These are phyloP conservation scores for Clostera curtula DNA, from an alignment of 2,888 invertebrate species.

Conservation along the genomic window DNA sequence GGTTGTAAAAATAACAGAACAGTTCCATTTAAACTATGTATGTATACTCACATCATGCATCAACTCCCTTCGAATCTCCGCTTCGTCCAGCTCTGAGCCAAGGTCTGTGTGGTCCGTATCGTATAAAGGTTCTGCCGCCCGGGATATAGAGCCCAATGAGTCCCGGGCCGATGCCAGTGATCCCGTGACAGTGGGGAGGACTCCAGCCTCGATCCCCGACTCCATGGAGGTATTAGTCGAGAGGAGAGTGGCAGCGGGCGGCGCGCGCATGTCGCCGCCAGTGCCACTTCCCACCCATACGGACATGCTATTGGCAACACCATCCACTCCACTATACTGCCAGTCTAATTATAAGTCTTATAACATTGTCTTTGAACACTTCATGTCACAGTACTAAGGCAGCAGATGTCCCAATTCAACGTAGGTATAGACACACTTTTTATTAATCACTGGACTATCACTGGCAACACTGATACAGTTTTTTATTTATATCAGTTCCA, in stretches of 20 bases:
- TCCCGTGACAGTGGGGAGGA: constrained; percentile 83
- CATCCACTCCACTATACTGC: constrained; percentile 50
- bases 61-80: constrained; percentile 83
- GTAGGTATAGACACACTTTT: too few species aligned
- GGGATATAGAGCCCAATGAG: constrained; percentile 75
- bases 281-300: constrained; percentile 68
- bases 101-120: constrained; percentile 88
- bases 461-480: too few species aligned
- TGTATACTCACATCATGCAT: constrained; percentile 83
- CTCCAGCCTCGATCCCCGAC: constrained; percentile 80
- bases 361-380: too few species aligned
- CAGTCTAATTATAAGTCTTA: constrained; percentile 15
- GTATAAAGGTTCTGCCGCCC: constrained; percentile 78
- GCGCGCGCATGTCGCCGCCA: constrained; percentile 45
- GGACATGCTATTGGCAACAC: constrained; percentile 60
- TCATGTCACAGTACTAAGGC: too few species aligned
- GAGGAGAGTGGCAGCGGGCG: constrained; percentile 55
- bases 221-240: constrained; percentile 75
- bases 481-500: too few species aligned
- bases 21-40: constrained; percentile 2
- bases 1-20: too few species aligned
- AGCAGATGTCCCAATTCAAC: too few species aligned
- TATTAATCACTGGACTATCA: too few species aligned
- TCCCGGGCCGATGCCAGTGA: constrained; percentile 74
- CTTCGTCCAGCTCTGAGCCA: constrained; percentile 86